Percentiles rank a stretch among this genome's conserved stretches.
Evolutionary conservation across 2,797 vertebrate genomes (phyloP).

Genomic region (Mareca penelope): DNA sequence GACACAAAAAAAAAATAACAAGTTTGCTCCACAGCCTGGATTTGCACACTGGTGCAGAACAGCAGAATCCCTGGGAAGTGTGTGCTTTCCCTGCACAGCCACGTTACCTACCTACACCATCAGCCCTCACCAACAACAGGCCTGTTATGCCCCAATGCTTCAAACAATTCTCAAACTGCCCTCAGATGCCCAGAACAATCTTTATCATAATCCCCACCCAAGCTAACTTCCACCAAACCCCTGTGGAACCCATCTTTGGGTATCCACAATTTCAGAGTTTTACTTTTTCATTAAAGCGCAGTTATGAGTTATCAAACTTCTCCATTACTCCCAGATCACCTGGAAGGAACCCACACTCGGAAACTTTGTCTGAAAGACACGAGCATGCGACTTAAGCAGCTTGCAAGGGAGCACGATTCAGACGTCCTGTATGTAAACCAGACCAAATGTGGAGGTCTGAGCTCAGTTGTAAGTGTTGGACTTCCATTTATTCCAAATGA

Average conservation of each 20-base stretch:
- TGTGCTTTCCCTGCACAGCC: rapidly evolving
- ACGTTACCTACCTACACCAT: not conserved
- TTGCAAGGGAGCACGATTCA: not conserved
- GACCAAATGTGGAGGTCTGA: not conserved
- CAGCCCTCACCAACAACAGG: not conserved
- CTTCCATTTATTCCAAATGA: not conserved
- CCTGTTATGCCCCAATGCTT: not conserved
- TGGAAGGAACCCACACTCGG: not conserved
- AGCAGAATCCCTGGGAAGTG: not conserved
- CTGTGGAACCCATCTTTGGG: not conserved
- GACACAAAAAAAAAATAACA: not conserved
- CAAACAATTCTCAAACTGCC: not conserved
- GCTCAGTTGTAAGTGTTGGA: not conserved
- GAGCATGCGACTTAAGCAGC: not conserved
- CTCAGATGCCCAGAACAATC: not conserved
- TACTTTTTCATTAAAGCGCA: not conserved
- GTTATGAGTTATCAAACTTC: not conserved
- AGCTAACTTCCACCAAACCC: not conserved
- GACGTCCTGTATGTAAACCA: not conserved
- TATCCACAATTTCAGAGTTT: not conserved
- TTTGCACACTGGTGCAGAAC: not conserved
- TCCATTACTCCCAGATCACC: not conserved
- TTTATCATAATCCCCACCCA: not conserved
- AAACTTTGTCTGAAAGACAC: not conserved
- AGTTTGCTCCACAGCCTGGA: rapidly evolving